phyloP scores from a whole-genome alignment of 1,140 invertebrate genomes.

The Drosophila virilis region DNA sequence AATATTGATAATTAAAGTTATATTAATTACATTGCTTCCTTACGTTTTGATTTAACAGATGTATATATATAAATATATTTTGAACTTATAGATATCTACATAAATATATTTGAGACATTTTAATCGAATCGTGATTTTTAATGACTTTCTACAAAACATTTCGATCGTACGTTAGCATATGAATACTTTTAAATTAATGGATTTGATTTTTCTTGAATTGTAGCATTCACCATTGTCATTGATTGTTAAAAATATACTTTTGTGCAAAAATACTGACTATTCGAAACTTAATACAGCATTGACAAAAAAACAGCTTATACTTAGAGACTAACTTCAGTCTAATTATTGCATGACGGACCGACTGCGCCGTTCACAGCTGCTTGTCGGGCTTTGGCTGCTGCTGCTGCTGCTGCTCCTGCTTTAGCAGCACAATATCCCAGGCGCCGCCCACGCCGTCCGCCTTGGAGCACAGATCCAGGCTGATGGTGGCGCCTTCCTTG shows the following conservation, averaged over 20 bases:
- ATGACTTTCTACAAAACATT: neutral
- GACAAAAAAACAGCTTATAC: conserved; percentile 22
- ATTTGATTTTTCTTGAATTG: neutral
- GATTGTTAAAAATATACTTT: neutral
- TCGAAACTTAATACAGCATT: conserved; percentile 58
- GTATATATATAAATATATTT: too few relatives aligned
- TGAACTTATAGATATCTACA: conserved; percentile 6
- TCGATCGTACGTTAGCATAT: conserved; percentile 1
- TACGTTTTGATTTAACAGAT: neutral
- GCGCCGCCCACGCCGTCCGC: conserved; percentile 85
- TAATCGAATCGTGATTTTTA: neutral
- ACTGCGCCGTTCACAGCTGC: conserved; percentile 40
- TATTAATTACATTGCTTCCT: neutral
- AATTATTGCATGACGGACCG: conserved; percentile 56
- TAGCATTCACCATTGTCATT: conserved; percentile 1
- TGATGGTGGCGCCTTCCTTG: conserved; percentile 85
- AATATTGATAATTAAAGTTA: neutral
- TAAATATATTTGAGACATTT: conserved; percentile 4
- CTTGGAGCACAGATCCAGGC: conserved; percentile 90
- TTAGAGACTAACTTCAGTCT: conserved; percentile 68
- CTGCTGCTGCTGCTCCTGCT: conserved; percentile 18
- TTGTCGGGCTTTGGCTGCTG: conserved; percentile 44
- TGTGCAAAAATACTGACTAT: conserved; percentile 68
- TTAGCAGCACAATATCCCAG: conserved; percentile 89
- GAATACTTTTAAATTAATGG: neutral